These are phyloP conservation scores for Drosophila teissieri DNA, from an alignment of 1,140 invertebrate genomes.

Conservation along the genomic window DNA sequence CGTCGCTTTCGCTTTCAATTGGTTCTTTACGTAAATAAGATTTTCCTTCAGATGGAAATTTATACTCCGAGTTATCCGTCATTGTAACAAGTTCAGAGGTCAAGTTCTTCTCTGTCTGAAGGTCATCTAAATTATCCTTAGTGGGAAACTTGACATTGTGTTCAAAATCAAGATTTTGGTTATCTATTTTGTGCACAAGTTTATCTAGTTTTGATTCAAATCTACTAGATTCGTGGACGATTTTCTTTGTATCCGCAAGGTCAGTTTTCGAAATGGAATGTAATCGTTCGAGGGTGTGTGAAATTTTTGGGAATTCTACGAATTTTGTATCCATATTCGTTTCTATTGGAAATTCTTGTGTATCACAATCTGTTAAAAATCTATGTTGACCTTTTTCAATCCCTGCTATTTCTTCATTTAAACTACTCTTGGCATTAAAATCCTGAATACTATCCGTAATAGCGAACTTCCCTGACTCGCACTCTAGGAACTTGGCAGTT, in stretches of 20 bases:
- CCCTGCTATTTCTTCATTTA: constrained; percentile 17
- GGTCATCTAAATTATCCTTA: constrained; percentile 10
- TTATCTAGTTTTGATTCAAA: constrained; percentile 42
- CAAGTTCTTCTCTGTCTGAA: background rate
- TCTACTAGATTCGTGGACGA: constrained; percentile 38
- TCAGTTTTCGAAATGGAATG: constrained; percentile 69
- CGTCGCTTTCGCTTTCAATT: constrained; percentile 62
- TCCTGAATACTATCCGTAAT: constrained; percentile 47
- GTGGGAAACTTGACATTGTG: constrained; percentile 51
- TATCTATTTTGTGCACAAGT: constrained; percentile 31
- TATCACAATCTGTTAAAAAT: constrained; percentile 51
- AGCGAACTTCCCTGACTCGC: constrained; percentile 35
- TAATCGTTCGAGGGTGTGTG: constrained; percentile 59
- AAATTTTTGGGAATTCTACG: constrained; percentile 54
- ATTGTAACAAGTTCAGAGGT: background rate
- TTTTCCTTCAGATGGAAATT: constrained; percentile 49
- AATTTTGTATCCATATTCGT: constrained; percentile 16
- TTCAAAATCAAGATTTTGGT: background rate
- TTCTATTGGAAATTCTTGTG: constrained; percentile 61
- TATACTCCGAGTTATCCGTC: background rate
- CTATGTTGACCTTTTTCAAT: constrained; percentile 34
- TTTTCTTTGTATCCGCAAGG: constrained; percentile 57
- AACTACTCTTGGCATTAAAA: constrained; percentile 29
- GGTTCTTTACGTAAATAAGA: background rate
- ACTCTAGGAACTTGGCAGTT: constrained; percentile 59